phyloP scores from a whole-genome alignment of 2,888 invertebrate genomes.

The Ectropis crepuscularia region DNA sequence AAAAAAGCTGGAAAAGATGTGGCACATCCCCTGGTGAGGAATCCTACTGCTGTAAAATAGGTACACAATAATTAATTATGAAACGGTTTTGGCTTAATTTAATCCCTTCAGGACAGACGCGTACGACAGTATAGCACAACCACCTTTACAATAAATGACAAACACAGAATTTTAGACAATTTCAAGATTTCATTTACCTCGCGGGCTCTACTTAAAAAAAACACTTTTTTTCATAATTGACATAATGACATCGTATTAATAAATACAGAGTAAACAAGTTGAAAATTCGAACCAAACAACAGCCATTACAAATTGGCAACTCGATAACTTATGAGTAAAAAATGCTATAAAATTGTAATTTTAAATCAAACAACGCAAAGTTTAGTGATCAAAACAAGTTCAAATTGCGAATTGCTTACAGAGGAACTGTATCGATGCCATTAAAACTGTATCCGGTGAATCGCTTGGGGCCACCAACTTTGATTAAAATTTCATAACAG shows the following conservation, averaged over 20 bases:
- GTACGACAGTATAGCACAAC: no score
- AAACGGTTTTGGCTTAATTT: no score
- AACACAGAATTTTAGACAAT: no score
- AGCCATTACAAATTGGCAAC: conserved; percentile 33
- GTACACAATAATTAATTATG: no score
- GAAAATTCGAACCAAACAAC: conserved; percentile 34
- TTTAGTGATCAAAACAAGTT: conserved; percentile 44
- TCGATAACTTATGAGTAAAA: conserved; percentile 36
- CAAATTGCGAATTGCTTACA: conserved; percentile 43
- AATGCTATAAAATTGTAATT: conserved; percentile 40
- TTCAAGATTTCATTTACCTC: no score
- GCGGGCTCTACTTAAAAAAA: not conserved
- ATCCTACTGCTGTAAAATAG: no score
- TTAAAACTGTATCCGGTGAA: conserved; percentile 54
- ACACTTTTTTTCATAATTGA: not conserved
- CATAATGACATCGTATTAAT: not conserved
- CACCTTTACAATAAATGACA: no score
- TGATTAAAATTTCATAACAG: conserved; percentile 82
- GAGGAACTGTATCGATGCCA: conserved; percentile 55
- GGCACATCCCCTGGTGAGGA: no score
- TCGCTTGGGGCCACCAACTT: conserved; percentile 73
- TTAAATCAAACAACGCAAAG: conserved; percentile 42
- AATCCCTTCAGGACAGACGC: no score
- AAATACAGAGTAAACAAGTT: conserved; percentile 49
- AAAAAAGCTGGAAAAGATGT: no score